phyloP scores from a whole-genome alignment of 30 jellyfish, hydroid and myxozoan genomes.

The Chrysaora quinquecirrha region DNA sequence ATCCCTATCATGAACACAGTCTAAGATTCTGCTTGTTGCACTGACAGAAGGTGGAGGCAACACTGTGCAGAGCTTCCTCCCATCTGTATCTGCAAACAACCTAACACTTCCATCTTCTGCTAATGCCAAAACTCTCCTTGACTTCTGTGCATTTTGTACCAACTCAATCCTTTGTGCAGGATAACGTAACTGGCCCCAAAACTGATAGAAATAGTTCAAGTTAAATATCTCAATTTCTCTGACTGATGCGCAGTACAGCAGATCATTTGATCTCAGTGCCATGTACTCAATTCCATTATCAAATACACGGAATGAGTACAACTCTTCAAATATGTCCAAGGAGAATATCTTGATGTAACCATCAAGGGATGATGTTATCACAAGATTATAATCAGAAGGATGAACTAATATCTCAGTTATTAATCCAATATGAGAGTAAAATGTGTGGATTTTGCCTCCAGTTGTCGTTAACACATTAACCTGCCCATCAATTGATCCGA shows the following conservation, averaged over 20 bases:
- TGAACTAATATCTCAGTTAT: constrained; percentile 73
- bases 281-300: constrained; percentile 70
- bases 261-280: constrained; percentile 42
- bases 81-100: constrained; percentile 41
- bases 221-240: constrained; percentile 67
- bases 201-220: constrained; percentile 66
- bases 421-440: constrained; percentile 50
- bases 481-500: constrained; percentile 84
- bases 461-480: constrained; percentile 44
- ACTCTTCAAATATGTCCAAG: constrained; percentile 69
- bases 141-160: constrained; percentile 13
- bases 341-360: constrained; percentile 80
- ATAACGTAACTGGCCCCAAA: constrained; percentile 78
- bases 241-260: constrained; percentile 60
- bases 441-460: constrained; percentile 77
- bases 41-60: constrained; percentile 83
- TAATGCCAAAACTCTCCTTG: constrained; percentile 44
- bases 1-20: constrained; percentile 71
- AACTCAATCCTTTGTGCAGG: constrained; percentile 64
- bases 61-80: constrained; percentile 66
- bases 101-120: constrained; percentile 61
- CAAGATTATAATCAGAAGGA: constrained; percentile 64
- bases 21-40: constrained; percentile 30
- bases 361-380: constrained; percentile 81
- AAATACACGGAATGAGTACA: constrained; percentile 60